Evolutionary conservation across 2,113 vertebrate genomes (phyloP).

Genomic region (Zosterops pallidus): DNA sequence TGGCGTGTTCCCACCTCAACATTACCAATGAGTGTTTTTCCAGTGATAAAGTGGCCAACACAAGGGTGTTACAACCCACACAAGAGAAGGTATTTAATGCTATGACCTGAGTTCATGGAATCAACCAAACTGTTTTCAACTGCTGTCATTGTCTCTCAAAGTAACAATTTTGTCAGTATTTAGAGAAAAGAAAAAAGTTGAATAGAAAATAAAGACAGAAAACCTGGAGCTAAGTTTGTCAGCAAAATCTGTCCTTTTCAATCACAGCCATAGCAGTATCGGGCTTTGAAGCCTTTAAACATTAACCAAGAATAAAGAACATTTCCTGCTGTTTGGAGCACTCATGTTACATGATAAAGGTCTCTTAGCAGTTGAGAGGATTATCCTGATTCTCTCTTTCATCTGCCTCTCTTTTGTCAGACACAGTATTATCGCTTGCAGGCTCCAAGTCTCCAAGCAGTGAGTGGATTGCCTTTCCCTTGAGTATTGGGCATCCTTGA

Average conservation of each 20-base stretch:
- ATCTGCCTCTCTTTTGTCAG: constrained; percentile 12
- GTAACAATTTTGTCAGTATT: background rate
- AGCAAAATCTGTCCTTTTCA: constrained; percentile 14
- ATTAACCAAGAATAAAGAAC: constrained; percentile 47
- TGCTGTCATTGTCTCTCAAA: background rate
- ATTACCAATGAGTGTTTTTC: background rate
- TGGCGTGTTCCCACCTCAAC: background rate
- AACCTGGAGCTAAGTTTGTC: background rate
- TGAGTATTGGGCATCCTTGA: background rate
- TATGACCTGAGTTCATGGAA: background rate
- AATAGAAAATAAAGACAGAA: background rate
- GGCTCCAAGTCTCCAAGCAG: background rate
- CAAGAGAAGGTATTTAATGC: background rate
- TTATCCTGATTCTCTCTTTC: constrained; percentile 41
- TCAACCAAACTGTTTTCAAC: background rate
- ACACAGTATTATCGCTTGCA: background rate
- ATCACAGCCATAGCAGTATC: background rate
- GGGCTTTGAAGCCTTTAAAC: constrained; percentile 31
- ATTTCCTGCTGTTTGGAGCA: constrained; percentile 3
- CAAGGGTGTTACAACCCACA: accelerated
- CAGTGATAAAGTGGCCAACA: background rate
- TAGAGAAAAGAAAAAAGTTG: background rate
- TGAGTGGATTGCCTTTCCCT: background rate
- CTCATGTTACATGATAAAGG: background rate
- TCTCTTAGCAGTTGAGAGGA: constrained; percentile 41